Evolutionary conservation across 2,113 vertebrate genomes (phyloP).

Genomic region (Phycodurus eques): DNA sequence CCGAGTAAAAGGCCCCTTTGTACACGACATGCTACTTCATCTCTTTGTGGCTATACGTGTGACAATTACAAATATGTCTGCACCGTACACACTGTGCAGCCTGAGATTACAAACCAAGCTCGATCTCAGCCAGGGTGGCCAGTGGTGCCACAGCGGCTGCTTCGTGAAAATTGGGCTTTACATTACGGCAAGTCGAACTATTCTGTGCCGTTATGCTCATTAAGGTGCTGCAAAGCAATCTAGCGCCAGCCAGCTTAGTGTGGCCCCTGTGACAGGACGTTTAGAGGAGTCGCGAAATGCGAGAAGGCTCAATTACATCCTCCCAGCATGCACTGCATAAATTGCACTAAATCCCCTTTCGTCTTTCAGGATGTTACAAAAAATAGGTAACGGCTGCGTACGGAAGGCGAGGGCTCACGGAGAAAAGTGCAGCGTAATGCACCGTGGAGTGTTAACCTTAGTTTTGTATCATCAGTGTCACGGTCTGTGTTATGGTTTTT

Average conservation of each 20-base stretch:
- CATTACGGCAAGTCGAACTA: slow-evolving; percentile 39
- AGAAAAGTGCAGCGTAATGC: slow-evolving; percentile 43
- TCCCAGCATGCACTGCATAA: slow-evolving; percentile 64
- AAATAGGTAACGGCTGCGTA: slow-evolving; percentile 36
- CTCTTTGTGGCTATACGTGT: neutral
- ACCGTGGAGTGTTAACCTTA: neutral
- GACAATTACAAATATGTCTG: slow-evolving; percentile 7
- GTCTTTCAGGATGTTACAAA: slow-evolving; percentile 57
- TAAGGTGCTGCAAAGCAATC: slow-evolving; percentile 62
- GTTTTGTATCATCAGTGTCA: neutral
- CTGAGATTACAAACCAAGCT: slow-evolving; percentile 32
- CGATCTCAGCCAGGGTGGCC: slow-evolving; percentile 23
- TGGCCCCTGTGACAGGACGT: slow-evolving; percentile 70
- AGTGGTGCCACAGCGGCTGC: slow-evolving; percentile 20
- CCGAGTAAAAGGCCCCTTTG: slow-evolving; percentile 2
- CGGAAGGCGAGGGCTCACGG: slow-evolving; percentile 28
- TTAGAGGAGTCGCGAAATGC: slow-evolving; percentile 67
- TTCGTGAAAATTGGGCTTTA: slow-evolving; percentile 34
- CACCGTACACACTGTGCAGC: slow-evolving; percentile 14
- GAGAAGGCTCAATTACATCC: slow-evolving; percentile 70
- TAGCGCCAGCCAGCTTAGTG: slow-evolving; percentile 60
- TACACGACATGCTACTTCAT: neutral
- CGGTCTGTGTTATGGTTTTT: too few species aligned
- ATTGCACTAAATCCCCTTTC: slow-evolving; percentile 66
- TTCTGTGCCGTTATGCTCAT: slow-evolving; percentile 60